Evolutionary conservation across 2,797 vertebrate species (phyloP), one percentile per base, ranked within the genome.

Genomic region (Acipenser oxyrinchus): DNA sequence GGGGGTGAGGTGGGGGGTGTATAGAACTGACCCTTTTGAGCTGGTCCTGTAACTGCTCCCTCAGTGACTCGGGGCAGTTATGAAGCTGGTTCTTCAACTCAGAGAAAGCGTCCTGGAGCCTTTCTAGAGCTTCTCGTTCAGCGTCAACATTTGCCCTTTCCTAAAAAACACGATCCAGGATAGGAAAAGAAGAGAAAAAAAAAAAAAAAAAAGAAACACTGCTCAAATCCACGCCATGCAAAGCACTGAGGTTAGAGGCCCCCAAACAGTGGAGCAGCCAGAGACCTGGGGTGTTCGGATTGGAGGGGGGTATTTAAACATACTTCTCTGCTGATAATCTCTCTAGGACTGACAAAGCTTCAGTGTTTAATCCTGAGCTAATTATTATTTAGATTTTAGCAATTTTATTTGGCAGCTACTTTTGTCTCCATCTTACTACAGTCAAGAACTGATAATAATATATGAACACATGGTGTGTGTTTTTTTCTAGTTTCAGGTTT

Each of bases 11-110:
- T 72, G 68, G 77, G 71, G 82, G 80, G 78, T 65, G 70, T 66
- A 66, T 23, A 69, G 37, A 66, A 98, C 95, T 94, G 92, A 99
- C 96, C 96, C 94, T 88, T 87, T 91, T 93, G 85, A 96, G 90
- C 89, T 95, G 94, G 76, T 96, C 93, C 88, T 90, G 94, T 83
- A 97, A 88, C 86, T 96, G 96, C 85, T 96, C 95, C 83, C 87
- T 88, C 87, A 96, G 83, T 66, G 96, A 95, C 88, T 98, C 95
- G 49, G 96, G 95, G 88, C 96, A 96, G 88, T 95, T 95, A 90
- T 93, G 92, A 76, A 98, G 93, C 90, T 95, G 95, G 85, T 86
- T 94, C 93, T 91, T 91, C 90, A 94, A 87, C 88, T 97, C 94
- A 84, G 88, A 87, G 88, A 90, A 93, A 82, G 90, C 87, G 71